Conservation (phyloP, 2,888 invertebrate genomes). For the Glaucopsyche alexis region DNA sequence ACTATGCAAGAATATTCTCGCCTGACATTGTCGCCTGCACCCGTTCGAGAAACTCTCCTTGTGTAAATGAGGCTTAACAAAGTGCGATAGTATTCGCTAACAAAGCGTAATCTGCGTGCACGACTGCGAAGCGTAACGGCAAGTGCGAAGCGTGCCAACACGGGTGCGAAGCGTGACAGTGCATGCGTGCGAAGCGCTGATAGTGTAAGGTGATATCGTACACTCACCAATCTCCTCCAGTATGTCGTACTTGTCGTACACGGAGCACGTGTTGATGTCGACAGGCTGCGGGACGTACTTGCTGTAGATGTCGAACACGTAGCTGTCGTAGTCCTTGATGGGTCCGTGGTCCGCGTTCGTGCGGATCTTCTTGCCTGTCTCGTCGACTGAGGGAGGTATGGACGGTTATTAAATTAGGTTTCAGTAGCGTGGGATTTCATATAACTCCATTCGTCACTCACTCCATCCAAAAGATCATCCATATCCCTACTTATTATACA, state of each 20-base stretch:
- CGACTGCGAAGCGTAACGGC: neutral
- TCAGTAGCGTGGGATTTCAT: too few species aligned
- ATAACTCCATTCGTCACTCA: too few species aligned
- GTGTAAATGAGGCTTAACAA: too few species aligned
- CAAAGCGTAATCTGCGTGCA: neutral
- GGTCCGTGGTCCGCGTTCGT: conserved; percentile 93
- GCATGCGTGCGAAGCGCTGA: conserved; percentile 32
- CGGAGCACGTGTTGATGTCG: conserved; percentile 95
- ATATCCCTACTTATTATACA: too few species aligned
- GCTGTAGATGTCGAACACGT: conserved; percentile 98
- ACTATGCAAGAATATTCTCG: too few species aligned
- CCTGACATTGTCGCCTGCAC: too few species aligned
- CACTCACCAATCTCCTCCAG: conserved; percentile 96
- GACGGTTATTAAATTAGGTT: neutral
- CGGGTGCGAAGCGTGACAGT: neutral
- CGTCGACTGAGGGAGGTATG: conserved; percentile 80
- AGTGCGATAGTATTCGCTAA: neutral
- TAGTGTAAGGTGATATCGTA: conserved; percentile 31
- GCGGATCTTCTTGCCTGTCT: conserved; percentile 92
- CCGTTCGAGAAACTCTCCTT: too few species aligned
- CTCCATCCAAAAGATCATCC: too few species aligned
- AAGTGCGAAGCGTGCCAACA: neutral
- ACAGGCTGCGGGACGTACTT: conserved; percentile 99
- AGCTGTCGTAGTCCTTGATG: conserved; percentile 97
- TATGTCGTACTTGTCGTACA: conserved; percentile 99